A percentile compares a stretch with the other conserved stretches of the same genome.
These are phyloP conservation scores for Pterostichus madidus DNA, from an alignment of 2,888 invertebrate species.

Conservation along the genomic window DNA sequence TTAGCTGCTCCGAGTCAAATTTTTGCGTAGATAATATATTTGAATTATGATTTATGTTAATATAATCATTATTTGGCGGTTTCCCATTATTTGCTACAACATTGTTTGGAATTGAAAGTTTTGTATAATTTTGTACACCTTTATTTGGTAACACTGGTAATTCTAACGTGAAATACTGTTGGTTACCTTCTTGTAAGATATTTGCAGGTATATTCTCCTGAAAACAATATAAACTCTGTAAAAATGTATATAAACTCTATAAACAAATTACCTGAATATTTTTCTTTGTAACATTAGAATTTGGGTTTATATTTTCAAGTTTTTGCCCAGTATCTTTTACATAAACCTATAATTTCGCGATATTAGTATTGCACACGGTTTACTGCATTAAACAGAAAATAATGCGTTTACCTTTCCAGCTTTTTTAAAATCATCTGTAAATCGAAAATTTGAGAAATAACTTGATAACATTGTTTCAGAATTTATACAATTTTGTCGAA, in stretches of 20 bases:
- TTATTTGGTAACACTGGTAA: constrained; percentile 56
- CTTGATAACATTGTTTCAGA: constrained; percentile 84
- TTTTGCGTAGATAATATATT: constrained; percentile 35
- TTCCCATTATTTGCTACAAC: constrained; percentile 12
- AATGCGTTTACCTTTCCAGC: constrained; percentile 79
- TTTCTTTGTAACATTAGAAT: constrained; percentile 45
- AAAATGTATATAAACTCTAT: not conserved
- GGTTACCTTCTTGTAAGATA: constrained; percentile 40
- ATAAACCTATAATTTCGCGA: constrained; percentile 52
- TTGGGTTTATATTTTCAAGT: constrained; percentile 34
- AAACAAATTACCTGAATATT: constrained; percentile 43
- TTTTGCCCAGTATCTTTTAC: constrained; percentile 64
- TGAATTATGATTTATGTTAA: constrained; percentile 23
- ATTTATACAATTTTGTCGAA: constrained; percentile 82
- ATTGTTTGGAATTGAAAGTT: constrained; percentile 39
- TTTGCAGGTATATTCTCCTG: constrained; percentile 45
- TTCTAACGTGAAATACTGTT: constrained; percentile 63
- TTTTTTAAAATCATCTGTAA: constrained; percentile 82
- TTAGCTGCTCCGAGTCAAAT: constrained; percentile 1
- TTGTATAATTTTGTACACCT: constrained; percentile 53
- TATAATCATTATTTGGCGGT: constrained; percentile 14
- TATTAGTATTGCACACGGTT: not conserved
- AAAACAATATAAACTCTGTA: constrained; percentile 13
- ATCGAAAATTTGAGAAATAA: constrained; percentile 81
- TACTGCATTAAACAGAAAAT: not conserved